Base-by-base conservation (phyloP, 2,888 invertebrate species). In the Zaprionus bogoriensis region DNA sequence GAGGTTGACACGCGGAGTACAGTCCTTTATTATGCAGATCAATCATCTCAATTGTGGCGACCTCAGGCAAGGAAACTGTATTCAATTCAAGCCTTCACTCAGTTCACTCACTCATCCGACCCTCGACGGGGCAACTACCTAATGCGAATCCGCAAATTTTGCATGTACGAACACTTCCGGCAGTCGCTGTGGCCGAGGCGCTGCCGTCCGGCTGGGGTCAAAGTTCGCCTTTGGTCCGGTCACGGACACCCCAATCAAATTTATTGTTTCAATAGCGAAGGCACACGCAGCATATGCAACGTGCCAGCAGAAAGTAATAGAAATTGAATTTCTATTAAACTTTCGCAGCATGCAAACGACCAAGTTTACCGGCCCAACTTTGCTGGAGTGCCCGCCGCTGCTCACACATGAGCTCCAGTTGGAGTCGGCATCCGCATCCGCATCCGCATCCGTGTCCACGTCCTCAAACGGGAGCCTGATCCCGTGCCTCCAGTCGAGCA, bases 281-380 rank as follows among this genome's bases (percentile, higher is more conserved):
- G 62, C 66, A 66, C 67, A 58, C 46, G 67, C 79, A 73, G 75
- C 79, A 75, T 76, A 78, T 87, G 73, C 72, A 67, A 63, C 52
- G 45, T 64, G 45, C 52, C 44, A 23, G 12, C 41, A 52, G 51
- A 60, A 73, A 65, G 78, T 73, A 82, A 64, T 65, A 70, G 65
- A 87, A 82, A 87, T 87, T 82, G 83, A 79, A 82, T 82, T 82
- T 82, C 76, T 82, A 79, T 82, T 79, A 85, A 82, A 82, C 86
- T 82, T 87, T 76, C 77, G 68, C 64, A 76, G 75, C 73, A 87
- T 82, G 87, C 83, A 87, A 87, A 82, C 82, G 87, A 87, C 86
- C 70, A 82, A 82, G 71, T 82, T 85, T 79, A 71, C 62, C 57
- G 61, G 58, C 5, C 55, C 50, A 77, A 70, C 70, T 77, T 74